Percentiles rank a stretch among this genome's conserved stretches.
These are phyloP conservation scores for Sebastes flavidus DNA, from an alignment of 2,797 vertebrate genomes.

Conservation along the genomic window DNA sequence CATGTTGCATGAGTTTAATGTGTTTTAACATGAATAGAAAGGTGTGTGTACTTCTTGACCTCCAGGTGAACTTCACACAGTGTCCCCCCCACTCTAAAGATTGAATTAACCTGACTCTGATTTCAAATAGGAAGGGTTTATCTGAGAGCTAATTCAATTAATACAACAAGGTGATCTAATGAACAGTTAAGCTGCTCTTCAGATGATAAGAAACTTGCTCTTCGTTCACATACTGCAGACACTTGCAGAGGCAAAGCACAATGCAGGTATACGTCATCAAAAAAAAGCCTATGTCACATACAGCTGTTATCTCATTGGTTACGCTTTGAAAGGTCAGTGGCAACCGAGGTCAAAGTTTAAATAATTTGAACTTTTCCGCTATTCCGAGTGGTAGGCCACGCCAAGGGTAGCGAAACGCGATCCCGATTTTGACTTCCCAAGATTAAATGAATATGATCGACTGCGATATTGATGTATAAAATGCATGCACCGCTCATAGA, in stretches of 20 bases:
- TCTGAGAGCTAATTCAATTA: constrained; percentile 56
- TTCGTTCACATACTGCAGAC: not conserved
- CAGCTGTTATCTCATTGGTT: not conserved
- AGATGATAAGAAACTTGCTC: not conserved
- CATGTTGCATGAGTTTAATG: not conserved
- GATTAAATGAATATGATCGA: no score
- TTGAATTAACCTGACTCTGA: constrained; percentile 21
- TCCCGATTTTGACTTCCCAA: no score
- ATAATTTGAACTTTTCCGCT: not conserved
- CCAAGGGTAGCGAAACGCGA: no score
- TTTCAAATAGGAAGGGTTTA: constrained; percentile 42
- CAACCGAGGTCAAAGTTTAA: not conserved
- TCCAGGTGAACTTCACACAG: constrained; percentile 2
- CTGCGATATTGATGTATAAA: no score
- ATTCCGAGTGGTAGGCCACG: no score
- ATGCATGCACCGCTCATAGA: no score
- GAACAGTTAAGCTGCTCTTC: constrained; percentile 7
- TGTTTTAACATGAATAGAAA: not conserved
- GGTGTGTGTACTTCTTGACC: not conserved
- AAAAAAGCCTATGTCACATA: not conserved
- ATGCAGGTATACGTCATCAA: not conserved
- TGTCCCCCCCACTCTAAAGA: constrained; percentile 16
- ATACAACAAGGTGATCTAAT: constrained; percentile 62
- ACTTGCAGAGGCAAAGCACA: not conserved
- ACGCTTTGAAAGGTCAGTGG: not conserved